A percentile compares a stretch with the other conserved stretches of the same genome.
Conservation (phyloP, 37 sponge, comb jelly and placozoan genomes). For the Axinella damicornis region DNA sequence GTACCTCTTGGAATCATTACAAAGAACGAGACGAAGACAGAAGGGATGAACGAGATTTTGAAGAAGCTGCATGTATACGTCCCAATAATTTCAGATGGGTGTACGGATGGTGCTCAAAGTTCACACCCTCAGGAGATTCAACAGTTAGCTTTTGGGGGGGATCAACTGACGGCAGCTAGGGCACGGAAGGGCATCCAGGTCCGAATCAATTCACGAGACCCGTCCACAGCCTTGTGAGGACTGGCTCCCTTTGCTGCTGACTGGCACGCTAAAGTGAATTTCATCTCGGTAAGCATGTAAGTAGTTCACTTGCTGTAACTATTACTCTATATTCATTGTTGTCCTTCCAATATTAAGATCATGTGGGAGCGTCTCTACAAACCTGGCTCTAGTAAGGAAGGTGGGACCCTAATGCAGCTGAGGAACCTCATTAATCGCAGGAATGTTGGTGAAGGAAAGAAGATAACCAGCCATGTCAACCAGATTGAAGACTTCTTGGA, state of each 20-base stretch:
- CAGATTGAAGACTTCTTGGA: conserved; percentile 39
- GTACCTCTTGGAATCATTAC: conserved; percentile 6
- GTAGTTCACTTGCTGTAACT: neutral
- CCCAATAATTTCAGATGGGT: no score
- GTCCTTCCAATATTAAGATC: neutral
- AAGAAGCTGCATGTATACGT: conserved; percentile 5
- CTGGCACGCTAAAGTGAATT: no score
- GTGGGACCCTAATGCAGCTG: conserved; percentile 41
- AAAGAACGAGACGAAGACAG: neutral
- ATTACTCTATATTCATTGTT: neutral
- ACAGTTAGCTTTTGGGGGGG: neutral
- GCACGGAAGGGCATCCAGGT: neutral
- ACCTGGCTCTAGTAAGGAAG: conserved; percentile 9
- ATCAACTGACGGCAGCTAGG: conserved; percentile 27
- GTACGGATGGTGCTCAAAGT: no score
- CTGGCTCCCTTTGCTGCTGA: no score
- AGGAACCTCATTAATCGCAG: conserved; percentile 42
- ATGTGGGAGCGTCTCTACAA: conserved; percentile 41
- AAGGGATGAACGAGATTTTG: conserved; percentile 5
- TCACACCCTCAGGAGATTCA: neutral
- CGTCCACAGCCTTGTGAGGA: no score
- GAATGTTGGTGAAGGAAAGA: conserved; percentile 20
- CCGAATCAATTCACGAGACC: neutral
- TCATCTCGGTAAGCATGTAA: no score
- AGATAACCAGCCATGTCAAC: conserved; percentile 25